These are phyloP conservation scores for Baronia brevicornis DNA, from an alignment of 2,888 invertebrate genomes.

Conservation along the genomic window DNA sequence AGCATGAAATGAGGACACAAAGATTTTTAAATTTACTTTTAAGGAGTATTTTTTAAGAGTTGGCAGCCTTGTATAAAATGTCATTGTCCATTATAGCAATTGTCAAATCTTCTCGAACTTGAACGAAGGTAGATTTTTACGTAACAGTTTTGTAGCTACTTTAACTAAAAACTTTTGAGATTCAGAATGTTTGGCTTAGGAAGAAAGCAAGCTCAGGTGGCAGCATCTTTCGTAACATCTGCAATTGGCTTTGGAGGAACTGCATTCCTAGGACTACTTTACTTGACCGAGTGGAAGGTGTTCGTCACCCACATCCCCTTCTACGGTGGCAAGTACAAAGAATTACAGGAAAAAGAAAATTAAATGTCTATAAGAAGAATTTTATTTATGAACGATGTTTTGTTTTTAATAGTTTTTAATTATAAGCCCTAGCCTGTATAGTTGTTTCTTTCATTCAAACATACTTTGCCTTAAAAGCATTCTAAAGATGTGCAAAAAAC, in stretches of 20 bases:
- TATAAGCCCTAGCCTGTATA: slow-evolving; percentile 24
- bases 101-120: neutral
- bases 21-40: too few relatives aligned
- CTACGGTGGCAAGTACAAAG: slow-evolving; percentile 83
- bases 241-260: slow-evolving; percentile 77
- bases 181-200: slow-evolving; percentile 67
- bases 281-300: slow-evolving; percentile 87
- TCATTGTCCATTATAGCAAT: neutral
- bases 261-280: slow-evolving; percentile 77
- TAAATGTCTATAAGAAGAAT: slow-evolving; percentile 20
- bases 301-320: slow-evolving; percentile 83
- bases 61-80: neutral
- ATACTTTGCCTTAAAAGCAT: slow-evolving; percentile 11
- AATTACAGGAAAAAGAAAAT: slow-evolving; percentile 45
- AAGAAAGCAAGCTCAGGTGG: slow-evolving; percentile 77
- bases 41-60: neutral
- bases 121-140: slow-evolving; percentile 9
- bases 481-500: slow-evolving; percentile 7
- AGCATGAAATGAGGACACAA: too few relatives aligned
- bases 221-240: slow-evolving; percentile 71
- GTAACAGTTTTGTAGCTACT: slow-evolving; percentile 8
- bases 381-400: slow-evolving; percentile 21
- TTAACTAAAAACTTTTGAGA: neutral
- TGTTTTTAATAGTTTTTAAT: slow-evolving; percentile 27
- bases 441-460: slow-evolving; percentile 10